Evolutionary conservation across 2,888 invertebrate species (phyloP).

Genomic region (Aspidapion aeneum): DNA sequence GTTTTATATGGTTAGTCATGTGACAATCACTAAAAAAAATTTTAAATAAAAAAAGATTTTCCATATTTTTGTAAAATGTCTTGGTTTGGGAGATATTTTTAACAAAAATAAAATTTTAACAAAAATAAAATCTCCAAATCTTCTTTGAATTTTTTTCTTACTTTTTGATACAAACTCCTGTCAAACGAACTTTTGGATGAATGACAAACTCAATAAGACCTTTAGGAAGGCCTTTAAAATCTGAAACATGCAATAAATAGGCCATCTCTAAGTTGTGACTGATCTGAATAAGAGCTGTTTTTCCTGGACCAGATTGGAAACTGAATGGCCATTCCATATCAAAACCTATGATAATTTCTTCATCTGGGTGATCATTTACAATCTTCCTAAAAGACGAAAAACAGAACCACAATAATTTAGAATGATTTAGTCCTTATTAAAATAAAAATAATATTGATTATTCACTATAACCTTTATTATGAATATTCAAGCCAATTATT

Average conservation of each 20-base stretch:
- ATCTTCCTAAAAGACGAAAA: conserved; percentile 38
- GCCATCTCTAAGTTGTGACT: conserved; percentile 57
- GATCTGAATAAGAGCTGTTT: conserved; percentile 60
- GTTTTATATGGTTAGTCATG: too few species aligned
- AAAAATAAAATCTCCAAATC: conserved; percentile 1
- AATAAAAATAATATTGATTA: neutral
- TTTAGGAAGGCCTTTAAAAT: conserved; percentile 55
- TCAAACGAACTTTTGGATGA: conserved; percentile 56
- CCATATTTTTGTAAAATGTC: too few species aligned
- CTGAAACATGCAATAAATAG: conserved; percentile 56
- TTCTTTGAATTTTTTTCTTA: conserved; percentile 38
- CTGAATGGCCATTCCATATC: conserved; percentile 66
- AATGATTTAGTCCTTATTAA: neutral
- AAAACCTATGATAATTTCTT: conserved; percentile 56
- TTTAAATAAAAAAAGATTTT: too few species aligned
- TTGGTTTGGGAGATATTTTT: too few species aligned
- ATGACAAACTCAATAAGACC: conserved; percentile 53
- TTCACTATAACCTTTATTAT: too few species aligned
- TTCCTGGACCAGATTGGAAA: conserved; percentile 57
- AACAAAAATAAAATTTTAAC: conserved; percentile 5
- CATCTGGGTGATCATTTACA: conserved; percentile 39
- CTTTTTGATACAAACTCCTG: conserved; percentile 64
- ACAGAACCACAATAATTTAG: conserved; percentile 1
- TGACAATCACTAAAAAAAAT: too few species aligned
- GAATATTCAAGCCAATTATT: too few species aligned